Conservation (phyloP, 2,797 vertebrate genomes). For the Avahi laniger region DNA sequence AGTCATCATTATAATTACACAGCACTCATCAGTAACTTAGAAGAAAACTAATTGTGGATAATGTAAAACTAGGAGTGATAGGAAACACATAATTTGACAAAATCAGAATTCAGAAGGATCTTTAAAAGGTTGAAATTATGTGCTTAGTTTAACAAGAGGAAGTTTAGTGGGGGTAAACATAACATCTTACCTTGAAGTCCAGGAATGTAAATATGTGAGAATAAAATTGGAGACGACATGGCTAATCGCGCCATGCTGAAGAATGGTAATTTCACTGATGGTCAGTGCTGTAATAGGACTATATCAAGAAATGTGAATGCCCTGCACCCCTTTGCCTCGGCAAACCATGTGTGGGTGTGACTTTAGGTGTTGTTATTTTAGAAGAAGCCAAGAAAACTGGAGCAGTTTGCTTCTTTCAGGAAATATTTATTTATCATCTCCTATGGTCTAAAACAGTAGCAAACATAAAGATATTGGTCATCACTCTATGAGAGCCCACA, state of each 20-base stretch:
- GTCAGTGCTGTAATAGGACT: background rate
- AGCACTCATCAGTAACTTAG: constrained; percentile 5
- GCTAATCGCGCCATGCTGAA: background rate
- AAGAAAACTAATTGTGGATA: constrained; percentile 5
- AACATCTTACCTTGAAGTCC: background rate
- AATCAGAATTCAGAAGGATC: background rate
- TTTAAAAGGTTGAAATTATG: background rate
- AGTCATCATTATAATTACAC: background rate
- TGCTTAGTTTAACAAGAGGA: background rate
- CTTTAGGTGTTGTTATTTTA: constrained; percentile 17
- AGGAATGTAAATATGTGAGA: background rate
- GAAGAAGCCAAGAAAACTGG: background rate
- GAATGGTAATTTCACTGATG: background rate
- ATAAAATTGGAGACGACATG: background rate
- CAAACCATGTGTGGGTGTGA: background rate
- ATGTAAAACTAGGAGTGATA: background rate
- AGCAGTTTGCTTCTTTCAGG: background rate
- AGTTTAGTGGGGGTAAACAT: background rate
- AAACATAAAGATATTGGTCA: background rate
- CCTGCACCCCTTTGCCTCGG: background rate
- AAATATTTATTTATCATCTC: constrained; percentile 16
- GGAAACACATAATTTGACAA: background rate
- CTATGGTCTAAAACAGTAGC: background rate
- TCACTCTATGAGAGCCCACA: background rate
- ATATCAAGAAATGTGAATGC: background rate